These are phyloP conservation scores for Stratiomys singularior DNA, from an alignment of 2,888 invertebrate species.

Conservation along the genomic window DNA sequence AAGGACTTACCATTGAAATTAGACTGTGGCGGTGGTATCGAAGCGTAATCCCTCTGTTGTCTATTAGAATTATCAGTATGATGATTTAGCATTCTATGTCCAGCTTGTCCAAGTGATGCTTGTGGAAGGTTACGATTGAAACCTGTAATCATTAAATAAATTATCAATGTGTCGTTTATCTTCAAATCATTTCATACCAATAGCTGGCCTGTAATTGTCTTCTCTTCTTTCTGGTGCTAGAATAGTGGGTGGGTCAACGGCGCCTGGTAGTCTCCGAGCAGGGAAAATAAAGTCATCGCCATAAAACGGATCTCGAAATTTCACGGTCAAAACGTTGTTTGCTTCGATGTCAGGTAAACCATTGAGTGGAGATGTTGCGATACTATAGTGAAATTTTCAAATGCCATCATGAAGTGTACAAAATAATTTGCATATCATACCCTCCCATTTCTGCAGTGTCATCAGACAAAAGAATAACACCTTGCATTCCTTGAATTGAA, in stretches of 20 bases:
- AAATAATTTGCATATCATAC: conserved; percentile 61
- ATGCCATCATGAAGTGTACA: neutral
- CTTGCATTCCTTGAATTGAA: conserved; percentile 84
- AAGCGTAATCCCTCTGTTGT: conserved; percentile 54
- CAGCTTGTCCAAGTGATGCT: conserved; percentile 74
- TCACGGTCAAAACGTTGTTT: conserved; percentile 73
- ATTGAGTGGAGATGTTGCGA: conserved; percentile 76
- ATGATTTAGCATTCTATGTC: conserved; percentile 80
- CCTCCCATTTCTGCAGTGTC: conserved; percentile 76
- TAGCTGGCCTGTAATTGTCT: conserved; percentile 79
- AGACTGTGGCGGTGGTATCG: conserved; percentile 57
- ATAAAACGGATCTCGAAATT: conserved; percentile 84
- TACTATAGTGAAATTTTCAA: too few species aligned
- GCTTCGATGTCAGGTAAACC: conserved; percentile 72
- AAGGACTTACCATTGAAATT: conserved; percentile 49
- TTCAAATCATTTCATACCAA: conserved; percentile 71
- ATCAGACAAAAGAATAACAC: conserved; percentile 78
- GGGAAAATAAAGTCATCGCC: conserved; percentile 79
- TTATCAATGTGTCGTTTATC: too few species aligned
- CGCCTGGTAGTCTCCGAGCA: conserved; percentile 75
- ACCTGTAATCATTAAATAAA: conserved; percentile 32
- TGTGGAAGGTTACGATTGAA: conserved; percentile 74
- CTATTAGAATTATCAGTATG: conserved; percentile 58
- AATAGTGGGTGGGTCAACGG: conserved; percentile 77
- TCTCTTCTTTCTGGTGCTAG: conserved; percentile 83